Evolutionary conservation across 2,888 invertebrate species (phyloP), one percentile per base, ranked within the genome.

Genomic region (Zaprionus lineosus): DNA sequence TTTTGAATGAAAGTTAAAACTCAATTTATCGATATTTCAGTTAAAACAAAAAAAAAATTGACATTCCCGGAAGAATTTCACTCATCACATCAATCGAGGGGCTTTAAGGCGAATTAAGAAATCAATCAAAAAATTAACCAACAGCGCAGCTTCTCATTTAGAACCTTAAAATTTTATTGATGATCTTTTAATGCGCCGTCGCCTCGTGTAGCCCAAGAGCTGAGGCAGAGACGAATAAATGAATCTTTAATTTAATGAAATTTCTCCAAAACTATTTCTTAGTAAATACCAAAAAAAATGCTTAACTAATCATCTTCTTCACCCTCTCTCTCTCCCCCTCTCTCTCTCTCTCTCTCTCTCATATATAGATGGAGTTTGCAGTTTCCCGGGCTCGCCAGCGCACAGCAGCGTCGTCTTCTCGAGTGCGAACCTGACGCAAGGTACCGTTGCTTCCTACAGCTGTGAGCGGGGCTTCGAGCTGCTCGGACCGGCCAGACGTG

Each of bases 381-480:
- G 95, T 72, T 97, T 96, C 91, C 97, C 97, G 0, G 97, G 97
- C 6, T 94, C 96, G 0, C 97, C 97, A 6, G 96, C 97, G 1
- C 97, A 97, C 91, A 95, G 95, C 52, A 92, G 91, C 36, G 94
- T 97, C 26, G 91, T 93, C 14, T 97, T 97, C 90, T 94, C 95
- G 12, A 93, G 93, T 83, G 94, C 93, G 31, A 90, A 90, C 36
- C 72, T 87, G 4, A 87, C 86, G 37, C 87, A 88, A 64, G 88
- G 89, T 55, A 92, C 95, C 0, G 93, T 95, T 7, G 96, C 96
- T 8, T 94, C 94, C 0, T 97, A 97, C 89, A 91, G 93, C 31
- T 97, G 97, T 85, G 97, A 97, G 87, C 91, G 95, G 29, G 97
- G 97, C 8, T 97, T 97, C 88, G 97, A 97, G 88, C 92, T 97